Base-by-base conservation (phyloP, 2,888 invertebrate species). In the Perithous albicinctus region DNA sequence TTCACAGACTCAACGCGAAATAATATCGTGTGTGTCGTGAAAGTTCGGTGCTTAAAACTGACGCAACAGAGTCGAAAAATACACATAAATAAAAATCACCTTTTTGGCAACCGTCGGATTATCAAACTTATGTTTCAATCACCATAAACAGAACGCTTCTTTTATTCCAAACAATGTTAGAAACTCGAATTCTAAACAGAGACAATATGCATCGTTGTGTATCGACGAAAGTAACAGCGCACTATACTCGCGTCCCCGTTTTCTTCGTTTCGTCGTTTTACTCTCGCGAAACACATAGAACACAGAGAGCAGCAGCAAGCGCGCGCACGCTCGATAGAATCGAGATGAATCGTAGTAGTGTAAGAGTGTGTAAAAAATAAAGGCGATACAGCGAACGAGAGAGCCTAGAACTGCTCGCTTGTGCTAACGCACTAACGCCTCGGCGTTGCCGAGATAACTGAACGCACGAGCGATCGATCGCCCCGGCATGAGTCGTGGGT, bases 401-500 rank as follows among this genome's bases (percentile, higher is more conserved):
- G 69, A 41, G 41, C 2, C n/a, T n/a, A n/a, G n/a, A 1, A 35
- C 18, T 54, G 67, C 51, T 63, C 43, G 43, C 32, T 46, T 59
- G 61, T 79, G 76, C 84, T 80, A 69, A 66, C 75, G 61, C 32
- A 69, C 78, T 43, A 56, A 59, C 75, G 64, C 70, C 80, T 46
- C 72, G 72, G 61, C 82, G 75, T 66, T 76, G 51, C 66, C 75
- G 76, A 79, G 82, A 82, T 79, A 82, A 82, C 79, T 73, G 56
- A 78, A 76, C 61, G 78, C 48, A 29, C 20, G 23, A 46, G 48
- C 80, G 74, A 81, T 83, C 83, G 83, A 84, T 83, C 77, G 77
- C 63, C 69, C n/a, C 79, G 85, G 79, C 73, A 38, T 35, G 48
- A 64, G 73, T 72, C 69, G 82, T 85, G 78, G 78, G 82, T 80